Evolutionary conservation across 2,797 vertebrate genomes (phyloP).

Genomic region (Falco berigora): DNA sequence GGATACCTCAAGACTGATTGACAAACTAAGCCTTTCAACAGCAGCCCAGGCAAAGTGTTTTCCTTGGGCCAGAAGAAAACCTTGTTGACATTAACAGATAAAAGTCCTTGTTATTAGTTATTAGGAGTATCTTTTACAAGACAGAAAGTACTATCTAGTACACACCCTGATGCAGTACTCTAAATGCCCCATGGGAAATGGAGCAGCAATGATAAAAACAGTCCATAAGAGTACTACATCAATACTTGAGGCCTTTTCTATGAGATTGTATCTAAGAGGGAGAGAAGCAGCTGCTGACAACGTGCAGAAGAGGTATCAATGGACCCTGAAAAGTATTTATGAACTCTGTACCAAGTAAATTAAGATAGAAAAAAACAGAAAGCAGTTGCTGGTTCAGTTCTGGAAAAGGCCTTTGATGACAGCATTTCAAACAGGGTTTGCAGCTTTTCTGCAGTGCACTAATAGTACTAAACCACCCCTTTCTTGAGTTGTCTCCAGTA

Average conservation of each 20-base stretch:
- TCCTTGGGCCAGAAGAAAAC: background rate
- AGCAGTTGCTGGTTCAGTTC: background rate
- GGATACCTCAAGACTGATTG: background rate
- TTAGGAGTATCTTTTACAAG: background rate
- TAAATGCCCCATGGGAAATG: background rate
- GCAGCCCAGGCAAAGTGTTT: background rate
- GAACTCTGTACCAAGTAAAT: background rate
- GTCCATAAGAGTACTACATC: background rate
- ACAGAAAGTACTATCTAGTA: background rate
- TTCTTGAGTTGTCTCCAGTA: background rate
- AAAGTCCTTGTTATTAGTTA: background rate
- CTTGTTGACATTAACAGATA: background rate
- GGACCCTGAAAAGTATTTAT: background rate
- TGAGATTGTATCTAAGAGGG: background rate
- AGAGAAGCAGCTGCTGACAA: background rate
- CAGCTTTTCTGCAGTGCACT: background rate
- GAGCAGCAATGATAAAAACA: background rate
- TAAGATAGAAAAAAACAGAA: background rate
- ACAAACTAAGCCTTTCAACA: background rate
- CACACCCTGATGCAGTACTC: background rate
- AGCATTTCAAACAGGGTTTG: background rate
- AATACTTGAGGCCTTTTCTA: background rate
- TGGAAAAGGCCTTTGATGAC: background rate
- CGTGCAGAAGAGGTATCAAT: background rate
- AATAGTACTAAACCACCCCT: background rate